These are phyloP conservation scores for Melanargia galathea DNA, from an alignment of 2,888 invertebrate genomes.

Conservation along the genomic window DNA sequence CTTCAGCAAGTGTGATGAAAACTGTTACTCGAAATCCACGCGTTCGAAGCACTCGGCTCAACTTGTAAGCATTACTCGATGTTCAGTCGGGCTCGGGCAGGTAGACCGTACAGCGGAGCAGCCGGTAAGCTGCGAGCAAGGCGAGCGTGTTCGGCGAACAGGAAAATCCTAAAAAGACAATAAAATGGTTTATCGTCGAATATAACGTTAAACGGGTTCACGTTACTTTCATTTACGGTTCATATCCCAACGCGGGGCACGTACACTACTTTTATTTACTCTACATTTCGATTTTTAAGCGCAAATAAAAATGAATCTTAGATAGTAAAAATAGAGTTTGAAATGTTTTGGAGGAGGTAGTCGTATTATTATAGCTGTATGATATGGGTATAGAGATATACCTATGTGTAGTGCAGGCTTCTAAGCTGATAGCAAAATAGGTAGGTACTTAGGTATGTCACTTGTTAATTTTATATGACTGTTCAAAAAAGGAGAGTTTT, in stretches of 20 bases:
- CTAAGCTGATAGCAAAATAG: not conserved
- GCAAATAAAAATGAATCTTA: not conserved
- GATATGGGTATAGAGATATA: not conserved
- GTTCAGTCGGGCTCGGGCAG: not conserved
- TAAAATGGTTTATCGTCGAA: conserved; percentile 6
- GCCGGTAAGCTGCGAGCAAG: not conserved
- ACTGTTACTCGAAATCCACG: no score
- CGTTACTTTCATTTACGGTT: conserved; percentile 7
- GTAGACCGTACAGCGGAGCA: not conserved
- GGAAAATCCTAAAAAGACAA: conserved; percentile 4
- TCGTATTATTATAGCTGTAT: not conserved
- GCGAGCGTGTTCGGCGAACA: not conserved
- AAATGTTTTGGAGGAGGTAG: not conserved
- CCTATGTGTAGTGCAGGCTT: not conserved
- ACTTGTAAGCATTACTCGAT: no score
- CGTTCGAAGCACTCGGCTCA: no score
- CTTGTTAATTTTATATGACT: no score
- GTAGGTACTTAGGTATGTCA: no score
- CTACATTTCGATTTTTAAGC: not conserved
- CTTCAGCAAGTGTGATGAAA: no score
- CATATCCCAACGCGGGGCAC: not conserved
- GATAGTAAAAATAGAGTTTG: not conserved
- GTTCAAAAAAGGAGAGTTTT: no score
- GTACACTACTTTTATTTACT: conserved; percentile 4
- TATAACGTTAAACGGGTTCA: not conserved